Evolutionary conservation across 2,888 invertebrate genomes (phyloP), one percentile per base, ranked within the genome.

Genomic region (Tridacna gigas): DNA sequence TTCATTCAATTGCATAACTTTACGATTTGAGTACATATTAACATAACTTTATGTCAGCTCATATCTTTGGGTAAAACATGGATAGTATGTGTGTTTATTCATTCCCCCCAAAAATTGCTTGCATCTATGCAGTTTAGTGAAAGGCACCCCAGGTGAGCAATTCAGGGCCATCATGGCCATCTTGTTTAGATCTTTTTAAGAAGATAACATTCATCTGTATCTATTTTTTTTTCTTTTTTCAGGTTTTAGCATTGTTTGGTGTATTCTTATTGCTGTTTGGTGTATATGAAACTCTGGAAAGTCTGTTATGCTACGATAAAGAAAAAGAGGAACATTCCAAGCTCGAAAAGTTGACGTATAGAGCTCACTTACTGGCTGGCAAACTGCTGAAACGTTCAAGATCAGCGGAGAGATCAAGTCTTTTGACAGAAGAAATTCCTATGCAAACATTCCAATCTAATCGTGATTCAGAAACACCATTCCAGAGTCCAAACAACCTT

Each of bases 241-340:
- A 94, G 94, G 89, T 94, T 22, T 78, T 94, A 22, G 79, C 89
- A 5, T 78, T 94, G 71, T 79, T 88, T 9, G 89, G 94, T 69
- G 86, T 80, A 7, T 93, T 94, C 88, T 89, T 90, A 63, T 61
- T 92, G 3, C 56, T 94, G 1, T 89, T 94, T 89, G 92, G 92
- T 5, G 22, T 93, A 11, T 94, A 94, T 74, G 93, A 94, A 80
- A 91, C 92, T 15, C 77, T 94, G 9, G 94, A 94, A 79, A 94
- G 94, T 83, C 76, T 91, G 0, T 86, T 91, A 61, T 94, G 94
- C 84, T 94, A 94, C 85, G 86, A 91, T 48, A 93, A 93, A 0
- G 94, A 94, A 81, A 94, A 94, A 75, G 88, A 90, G 74, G 91
- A 92, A 75, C 88, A 92, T 13, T 73, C 83, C 37, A 86, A 84